Percentiles rank a stretch among this genome's conserved stretches.
Evolutionary conservation across 1,140 invertebrate species (phyloP).

Genomic region (Hypothenemus hampei): DNA sequence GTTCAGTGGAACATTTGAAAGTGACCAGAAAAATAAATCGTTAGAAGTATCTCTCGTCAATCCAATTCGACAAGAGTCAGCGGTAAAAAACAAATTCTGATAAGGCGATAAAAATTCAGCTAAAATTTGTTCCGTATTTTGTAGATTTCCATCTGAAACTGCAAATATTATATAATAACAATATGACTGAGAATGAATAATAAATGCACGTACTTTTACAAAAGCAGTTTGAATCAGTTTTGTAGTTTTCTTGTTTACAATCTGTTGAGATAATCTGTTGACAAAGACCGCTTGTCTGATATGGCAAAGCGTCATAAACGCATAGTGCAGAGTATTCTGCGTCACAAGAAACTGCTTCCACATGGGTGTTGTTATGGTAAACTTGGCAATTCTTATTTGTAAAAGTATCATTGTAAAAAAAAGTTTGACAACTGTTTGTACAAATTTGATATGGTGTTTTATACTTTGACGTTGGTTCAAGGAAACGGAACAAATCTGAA

Average conservation of each 20-base stretch:
- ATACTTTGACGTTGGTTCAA: slow-evolving; percentile 15
- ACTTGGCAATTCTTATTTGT: slow-evolving; percentile 21
- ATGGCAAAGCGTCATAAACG: slow-evolving; percentile 13
- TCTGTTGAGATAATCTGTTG: neutral
- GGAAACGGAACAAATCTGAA: slow-evolving; percentile 22
- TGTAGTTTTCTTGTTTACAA: slow-evolving; percentile 22
- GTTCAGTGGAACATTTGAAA: slow-evolving; percentile 8
- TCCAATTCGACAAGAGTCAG: slow-evolving; percentile 20
- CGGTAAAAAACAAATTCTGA: slow-evolving; percentile 22
- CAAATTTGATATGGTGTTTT: slow-evolving; percentile 16
- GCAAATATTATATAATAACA: neutral
- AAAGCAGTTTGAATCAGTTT: slow-evolving; percentile 20
- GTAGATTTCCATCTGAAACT: neutral
- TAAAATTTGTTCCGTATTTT: neutral
- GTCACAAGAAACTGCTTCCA: slow-evolving; percentile 23
- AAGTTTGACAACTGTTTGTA: slow-evolving; percentile 14
- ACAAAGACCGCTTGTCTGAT: slow-evolving; percentile 18
- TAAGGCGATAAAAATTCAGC: slow-evolving; percentile 22
- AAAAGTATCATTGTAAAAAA: slow-evolving; percentile 11
- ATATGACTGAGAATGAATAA: neutral
- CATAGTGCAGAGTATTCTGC: slow-evolving; percentile 20
- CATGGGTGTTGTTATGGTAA: slow-evolving; percentile 14
- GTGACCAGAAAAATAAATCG: slow-evolving; percentile 11
- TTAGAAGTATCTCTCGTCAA: slow-evolving; percentile 2
- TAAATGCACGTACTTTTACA: slow-evolving; percentile 18